Conservation (phyloP, 2,797 vertebrate genomes). For the Austrolebias charrua region DNA sequence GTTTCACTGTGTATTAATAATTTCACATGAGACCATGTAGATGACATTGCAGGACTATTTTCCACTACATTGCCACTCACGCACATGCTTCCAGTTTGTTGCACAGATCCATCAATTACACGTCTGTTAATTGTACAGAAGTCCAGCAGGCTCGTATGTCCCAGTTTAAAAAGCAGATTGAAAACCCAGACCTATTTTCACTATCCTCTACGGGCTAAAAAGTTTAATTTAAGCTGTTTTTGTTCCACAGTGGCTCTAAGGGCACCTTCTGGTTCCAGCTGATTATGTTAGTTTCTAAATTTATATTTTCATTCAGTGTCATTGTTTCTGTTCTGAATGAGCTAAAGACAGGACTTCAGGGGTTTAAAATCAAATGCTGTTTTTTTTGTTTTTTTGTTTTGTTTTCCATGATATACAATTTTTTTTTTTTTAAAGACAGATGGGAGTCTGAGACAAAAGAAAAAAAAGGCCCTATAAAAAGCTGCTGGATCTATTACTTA, state of each 20-base stretch:
- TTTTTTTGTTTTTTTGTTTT: no score
- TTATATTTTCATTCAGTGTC: constrained; percentile 11
- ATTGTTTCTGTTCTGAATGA: constrained; percentile 2
- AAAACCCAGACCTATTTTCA: constrained; percentile 63
- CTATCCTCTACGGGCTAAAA: constrained; percentile 51
- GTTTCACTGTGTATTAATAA: not conserved
- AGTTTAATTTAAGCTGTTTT: constrained; percentile 59
- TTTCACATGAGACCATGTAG: not conserved
- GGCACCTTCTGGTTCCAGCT: constrained; percentile 33
- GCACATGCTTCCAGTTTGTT: constrained; percentile 52
- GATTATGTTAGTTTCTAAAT: constrained; percentile 29
- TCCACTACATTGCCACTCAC: constrained; percentile 35
- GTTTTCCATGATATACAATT: no score
- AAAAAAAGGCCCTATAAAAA: no score
- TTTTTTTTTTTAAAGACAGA: no score
- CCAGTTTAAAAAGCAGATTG: constrained; percentile 63
- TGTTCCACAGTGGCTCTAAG: constrained; percentile 44
- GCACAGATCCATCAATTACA: constrained; percentile 59
- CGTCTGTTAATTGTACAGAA: constrained; percentile 35
- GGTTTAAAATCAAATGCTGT: not conserved
- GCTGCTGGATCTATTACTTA: no score
- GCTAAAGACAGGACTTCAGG: not conserved
- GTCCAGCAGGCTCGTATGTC: constrained; percentile 46
- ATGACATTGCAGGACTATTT: not conserved
- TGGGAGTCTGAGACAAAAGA: no score